A percentile compares a stretch with the other conserved stretches of the same genome.
These are phyloP conservation scores for Syrphus vitripennis DNA, from an alignment of 2,888 invertebrate genomes.

Conservation along the genomic window DNA sequence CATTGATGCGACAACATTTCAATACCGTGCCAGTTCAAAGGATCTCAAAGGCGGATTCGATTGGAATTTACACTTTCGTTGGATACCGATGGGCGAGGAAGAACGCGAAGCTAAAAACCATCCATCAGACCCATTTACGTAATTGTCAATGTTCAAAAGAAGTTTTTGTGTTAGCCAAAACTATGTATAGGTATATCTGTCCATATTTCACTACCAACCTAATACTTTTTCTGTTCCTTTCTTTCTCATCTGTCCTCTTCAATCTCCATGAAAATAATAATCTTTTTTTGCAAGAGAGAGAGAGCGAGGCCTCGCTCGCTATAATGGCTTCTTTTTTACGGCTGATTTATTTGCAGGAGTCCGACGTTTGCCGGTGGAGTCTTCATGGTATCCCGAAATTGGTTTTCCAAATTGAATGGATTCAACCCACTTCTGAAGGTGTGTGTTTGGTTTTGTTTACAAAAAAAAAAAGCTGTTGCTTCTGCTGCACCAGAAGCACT, in stretches of 20 bases:
- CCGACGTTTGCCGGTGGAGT: conserved; percentile 79
- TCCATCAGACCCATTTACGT: conserved; percentile 72
- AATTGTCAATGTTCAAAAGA: conserved; percentile 58
- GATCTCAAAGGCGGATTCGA: conserved; percentile 82
- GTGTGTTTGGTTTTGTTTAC: conserved; percentile 17
- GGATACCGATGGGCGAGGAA: conserved; percentile 76
- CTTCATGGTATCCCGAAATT: conserved; percentile 80
- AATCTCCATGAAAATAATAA: conserved; percentile 9
- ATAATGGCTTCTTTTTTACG: conserved; percentile 26
- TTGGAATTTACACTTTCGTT: conserved; percentile 82
- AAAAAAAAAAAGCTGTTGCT: neutral
- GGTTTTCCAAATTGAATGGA: conserved; percentile 79
- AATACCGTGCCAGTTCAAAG: conserved; percentile 77
- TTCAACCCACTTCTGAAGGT: conserved; percentile 80
- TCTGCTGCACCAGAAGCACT: neutral
- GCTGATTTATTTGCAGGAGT: conserved; percentile 74
- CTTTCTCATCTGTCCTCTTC: neutral
- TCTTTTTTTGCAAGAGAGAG: conserved; percentile 4
- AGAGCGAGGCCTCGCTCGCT: neutral
- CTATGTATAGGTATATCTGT: neutral
- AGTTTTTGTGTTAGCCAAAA: conserved; percentile 26
- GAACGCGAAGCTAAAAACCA: conserved; percentile 59
- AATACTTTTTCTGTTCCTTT: neutral
- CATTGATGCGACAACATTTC: conserved; percentile 80
- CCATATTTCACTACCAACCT: neutral